Evolutionary conservation across 2,888 invertebrate genomes (phyloP).

Genomic region (Ditylenchus weischeri): DNA sequence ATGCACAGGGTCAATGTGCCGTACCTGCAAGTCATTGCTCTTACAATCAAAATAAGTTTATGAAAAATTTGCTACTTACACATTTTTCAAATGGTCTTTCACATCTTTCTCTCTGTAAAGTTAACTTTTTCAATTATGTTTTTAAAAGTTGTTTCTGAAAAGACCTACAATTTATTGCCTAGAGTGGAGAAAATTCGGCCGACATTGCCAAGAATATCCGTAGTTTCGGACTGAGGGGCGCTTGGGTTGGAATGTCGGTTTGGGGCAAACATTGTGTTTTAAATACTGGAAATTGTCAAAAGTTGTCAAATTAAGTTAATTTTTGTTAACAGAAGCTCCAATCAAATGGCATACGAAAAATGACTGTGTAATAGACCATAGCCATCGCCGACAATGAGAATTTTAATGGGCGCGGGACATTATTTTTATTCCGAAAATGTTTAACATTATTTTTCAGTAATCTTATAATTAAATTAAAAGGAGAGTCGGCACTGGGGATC

Average conservation of each 20-base stretch:
- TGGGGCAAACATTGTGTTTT: constrained; percentile 21
- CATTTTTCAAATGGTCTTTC: constrained; percentile 86
- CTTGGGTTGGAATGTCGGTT: constrained; percentile 15
- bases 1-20: constrained; percentile 82
- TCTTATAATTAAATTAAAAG: too few species aligned
- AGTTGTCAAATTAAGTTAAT: not conserved
- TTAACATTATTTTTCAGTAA: too few species aligned
- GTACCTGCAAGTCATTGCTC: constrained; percentile 63
- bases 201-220: constrained; percentile 39
- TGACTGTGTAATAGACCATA: too few species aligned
- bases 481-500: too few species aligned
- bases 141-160: constrained; percentile 13
- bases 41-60: too few species aligned
- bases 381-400: too few species aligned
- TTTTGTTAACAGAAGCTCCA: not conserved
- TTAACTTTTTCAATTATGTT: not conserved
- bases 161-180: constrained; percentile 41
- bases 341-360: too few species aligned
- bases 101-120: constrained; percentile 78
- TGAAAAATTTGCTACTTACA: constrained; percentile 59
- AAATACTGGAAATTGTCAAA: not conserved
- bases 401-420: too few species aligned
- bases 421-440: too few species aligned
- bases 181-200: constrained; percentile 37
- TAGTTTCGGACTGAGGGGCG: not conserved